Evolutionary conservation across 2,888 invertebrate species (phyloP), one percentile per base, ranked within the genome.

Genomic region (Lepidochrysops patricia): DNA sequence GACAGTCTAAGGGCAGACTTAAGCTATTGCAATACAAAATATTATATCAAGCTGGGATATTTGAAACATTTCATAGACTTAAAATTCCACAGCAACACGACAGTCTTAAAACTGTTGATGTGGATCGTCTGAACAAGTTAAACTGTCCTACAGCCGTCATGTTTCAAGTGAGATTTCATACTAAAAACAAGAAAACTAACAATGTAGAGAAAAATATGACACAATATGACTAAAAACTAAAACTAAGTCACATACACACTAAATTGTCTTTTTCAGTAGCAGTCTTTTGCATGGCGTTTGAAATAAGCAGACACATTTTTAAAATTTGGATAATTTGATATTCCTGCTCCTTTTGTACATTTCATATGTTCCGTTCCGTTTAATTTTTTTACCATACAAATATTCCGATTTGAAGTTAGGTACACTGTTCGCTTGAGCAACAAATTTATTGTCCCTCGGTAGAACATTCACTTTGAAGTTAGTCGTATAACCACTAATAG

Each of bases 281-380:
- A 43, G 43, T 43, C 43, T 43, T 43, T 43, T 43, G 12, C 9
- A 19, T 43, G 9, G 19, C 19, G 9, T 43, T 43, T 19, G 7
- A 43, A 49, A 57, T 23, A 9, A 1, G 13, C 2, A 48, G 19
- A 23, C 1, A 54, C 25, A 34, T 25, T 37, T 57, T 72, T 76
- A 89, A 73, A 84, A 89, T 73, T 88, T 89, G 0, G 84, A 75
- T 65, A 87, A 63, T 70, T 84, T 86, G 27, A 74, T 68, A 65
- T 70, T 80, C 62, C 82, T 79, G 50, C 78, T 79, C 63, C 70
- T 76, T 72, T 82, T 86, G 65, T 77, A 82, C 60, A 73, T 68
- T 66, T 85, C 84, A 63, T 82, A 79, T 4, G 84, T 81, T 23
- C 79, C 77, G 37, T 82, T 61, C 63, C 81, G 79, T 66, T 82